phyloP scores from a whole-genome alignment of 2,797 vertebrate genomes.

The Steatocranus sp. region DNA sequence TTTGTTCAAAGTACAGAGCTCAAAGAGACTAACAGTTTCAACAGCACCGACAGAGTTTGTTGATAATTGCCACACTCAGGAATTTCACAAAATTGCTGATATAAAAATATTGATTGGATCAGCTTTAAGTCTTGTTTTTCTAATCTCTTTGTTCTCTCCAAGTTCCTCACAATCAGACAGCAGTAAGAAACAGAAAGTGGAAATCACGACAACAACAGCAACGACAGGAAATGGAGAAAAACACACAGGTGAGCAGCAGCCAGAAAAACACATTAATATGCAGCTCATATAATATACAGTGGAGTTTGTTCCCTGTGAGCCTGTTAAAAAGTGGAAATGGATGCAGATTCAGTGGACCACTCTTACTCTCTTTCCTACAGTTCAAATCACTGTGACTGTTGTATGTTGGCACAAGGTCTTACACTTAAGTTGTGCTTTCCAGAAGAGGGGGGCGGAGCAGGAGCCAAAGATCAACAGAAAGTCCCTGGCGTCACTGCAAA shows the following conservation, averaged over 20 bases:
- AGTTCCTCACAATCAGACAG: slow-evolving; percentile 90
- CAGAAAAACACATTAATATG: not conserved
- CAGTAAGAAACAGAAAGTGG: slow-evolving; percentile 89
- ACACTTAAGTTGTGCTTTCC: slow-evolving; percentile 52
- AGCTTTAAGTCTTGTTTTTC: not conserved
- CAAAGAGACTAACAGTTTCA: not conserved
- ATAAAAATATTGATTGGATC: not conserved
- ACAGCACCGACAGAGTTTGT: not conserved
- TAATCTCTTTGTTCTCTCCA: slow-evolving; percentile 4
- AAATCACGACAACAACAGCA: slow-evolving; percentile 64
- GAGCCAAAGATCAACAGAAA: slow-evolving; percentile 55
- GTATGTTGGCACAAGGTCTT: not conserved
- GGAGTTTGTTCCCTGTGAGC: not conserved
- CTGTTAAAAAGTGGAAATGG: not conserved
- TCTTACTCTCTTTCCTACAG: not conserved
- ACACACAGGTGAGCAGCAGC: slow-evolving; percentile 80
- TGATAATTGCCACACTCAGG: not conserved
- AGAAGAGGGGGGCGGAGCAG: slow-evolving; percentile 68
- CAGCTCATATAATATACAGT: not conserved
- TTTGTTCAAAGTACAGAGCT: not conserved
- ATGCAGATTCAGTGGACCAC: not conserved
- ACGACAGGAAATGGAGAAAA: slow-evolving; percentile 68
- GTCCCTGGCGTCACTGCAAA: slow-evolving; percentile 20
- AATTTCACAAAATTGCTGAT: not conserved
- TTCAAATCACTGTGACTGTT: not conserved